These are phyloP conservation scores for Pristionchus mayeri DNA, from an alignment of 2,888 invertebrate genomes.

Conservation along the genomic window DNA sequence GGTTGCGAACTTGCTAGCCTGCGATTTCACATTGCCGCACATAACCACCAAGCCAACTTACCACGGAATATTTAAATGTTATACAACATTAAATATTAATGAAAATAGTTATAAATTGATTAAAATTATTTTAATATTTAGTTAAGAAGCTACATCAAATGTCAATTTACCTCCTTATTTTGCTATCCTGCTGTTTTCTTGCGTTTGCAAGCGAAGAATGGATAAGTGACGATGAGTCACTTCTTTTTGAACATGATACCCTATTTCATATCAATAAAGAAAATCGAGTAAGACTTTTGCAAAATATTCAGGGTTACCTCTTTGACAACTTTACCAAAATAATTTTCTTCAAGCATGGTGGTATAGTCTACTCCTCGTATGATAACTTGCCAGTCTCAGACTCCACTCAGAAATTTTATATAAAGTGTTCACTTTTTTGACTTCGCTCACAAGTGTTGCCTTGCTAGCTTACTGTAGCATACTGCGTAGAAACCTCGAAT, in stretches of 20 bases:
- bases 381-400: too few relatives aligned
- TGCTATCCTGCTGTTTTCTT: neutral
- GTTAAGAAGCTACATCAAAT: too few relatives aligned
- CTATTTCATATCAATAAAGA: too few relatives aligned
- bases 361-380: too few relatives aligned
- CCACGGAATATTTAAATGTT: neutral
- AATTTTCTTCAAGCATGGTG: too few relatives aligned
- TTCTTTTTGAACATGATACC: neutral
- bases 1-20: too few relatives aligned
- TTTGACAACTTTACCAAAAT: neutral
- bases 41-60: too few relatives aligned
- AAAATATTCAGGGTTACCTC: neutral
- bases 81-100: neutral
- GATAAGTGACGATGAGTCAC: neutral
- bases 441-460: neutral
- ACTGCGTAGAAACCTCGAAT: neutral
- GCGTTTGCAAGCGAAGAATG: neutral
- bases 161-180: too few relatives aligned
- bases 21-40: too few relatives aligned
- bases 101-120: neutral
- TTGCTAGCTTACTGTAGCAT: neutral
- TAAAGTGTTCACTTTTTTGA: neutral
- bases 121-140: neutral
- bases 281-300: neutral
- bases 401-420: neutral